Evolutionary conservation across 2,888 invertebrate species (phyloP).

Genomic region (Elysia crispata): DNA sequence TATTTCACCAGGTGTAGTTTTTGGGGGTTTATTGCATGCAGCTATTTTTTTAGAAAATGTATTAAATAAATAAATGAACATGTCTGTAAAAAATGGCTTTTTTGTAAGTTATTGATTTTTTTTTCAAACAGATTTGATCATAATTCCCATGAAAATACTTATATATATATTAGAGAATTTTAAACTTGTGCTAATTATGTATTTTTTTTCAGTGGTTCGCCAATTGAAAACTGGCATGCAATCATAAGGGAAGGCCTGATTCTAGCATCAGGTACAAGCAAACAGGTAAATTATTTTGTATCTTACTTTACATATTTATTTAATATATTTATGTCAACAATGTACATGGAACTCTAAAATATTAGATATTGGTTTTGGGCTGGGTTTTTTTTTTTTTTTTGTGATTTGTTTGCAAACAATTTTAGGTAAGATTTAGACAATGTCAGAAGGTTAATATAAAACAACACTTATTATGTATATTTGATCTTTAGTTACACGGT

Average conservation of each 20-base stretch:
- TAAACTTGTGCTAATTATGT: too few species aligned
- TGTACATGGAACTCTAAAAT: not conserved
- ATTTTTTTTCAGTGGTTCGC: slow-evolving; percentile 66
- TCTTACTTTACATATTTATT: not conserved
- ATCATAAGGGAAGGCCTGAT: slow-evolving; percentile 72
- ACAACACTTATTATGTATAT: not conserved
- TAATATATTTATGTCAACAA: not conserved
- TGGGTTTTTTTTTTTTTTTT: not conserved
- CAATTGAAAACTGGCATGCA: slow-evolving; percentile 75
- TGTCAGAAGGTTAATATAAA: not conserved
- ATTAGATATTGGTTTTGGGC: too few species aligned
- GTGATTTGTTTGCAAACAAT: too few species aligned
- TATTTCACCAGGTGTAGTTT: too few species aligned
- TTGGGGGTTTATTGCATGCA: too few species aligned
- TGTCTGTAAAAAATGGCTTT: too few species aligned
- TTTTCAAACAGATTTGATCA: too few species aligned
- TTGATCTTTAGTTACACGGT: slow-evolving; percentile 63
- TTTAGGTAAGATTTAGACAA: not conserved
- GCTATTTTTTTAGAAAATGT: too few species aligned
- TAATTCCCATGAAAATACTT: too few species aligned
- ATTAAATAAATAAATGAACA: too few species aligned
- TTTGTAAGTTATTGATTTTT: too few species aligned
- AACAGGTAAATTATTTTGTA: slow-evolving; percentile 57
- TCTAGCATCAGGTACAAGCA: slow-evolving; percentile 71
- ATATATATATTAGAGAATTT: not conserved